A percentile compares a stretch with the other conserved stretches of the same genome.
Evolutionary conservation across 2,113 vertebrate genomes (phyloP).

Genomic region (Vidua macroura): DNA sequence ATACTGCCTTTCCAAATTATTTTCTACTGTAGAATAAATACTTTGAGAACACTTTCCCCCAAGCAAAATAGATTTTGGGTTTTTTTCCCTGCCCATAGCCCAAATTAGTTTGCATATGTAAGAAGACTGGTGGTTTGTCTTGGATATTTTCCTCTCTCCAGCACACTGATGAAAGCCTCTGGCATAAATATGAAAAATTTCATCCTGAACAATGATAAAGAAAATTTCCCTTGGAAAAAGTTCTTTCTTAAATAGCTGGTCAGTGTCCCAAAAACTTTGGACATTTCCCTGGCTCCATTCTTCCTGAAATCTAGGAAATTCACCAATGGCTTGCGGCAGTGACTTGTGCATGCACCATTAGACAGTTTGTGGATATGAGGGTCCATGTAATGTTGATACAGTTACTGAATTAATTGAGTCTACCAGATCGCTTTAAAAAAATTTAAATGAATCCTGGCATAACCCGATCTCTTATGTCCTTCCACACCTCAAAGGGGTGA

Average conservation of each 20-base stretch:
- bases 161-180: background rate
- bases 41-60: background rate
- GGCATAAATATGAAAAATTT: background rate
- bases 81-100: background rate
- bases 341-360: background rate
- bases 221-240: background rate
- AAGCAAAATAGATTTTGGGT: background rate
- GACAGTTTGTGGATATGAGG: background rate
- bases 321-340: background rate
- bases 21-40: background rate
- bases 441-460: background rate
- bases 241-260: background rate
- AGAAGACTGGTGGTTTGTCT: background rate
- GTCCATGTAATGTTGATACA: background rate
- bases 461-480: background rate
- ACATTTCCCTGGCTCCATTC: background rate
- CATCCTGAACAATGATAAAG: background rate
- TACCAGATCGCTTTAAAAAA: background rate
- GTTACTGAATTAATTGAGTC: background rate
- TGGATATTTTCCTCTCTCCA: background rate
- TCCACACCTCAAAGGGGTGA: background rate
- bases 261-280: background rate
- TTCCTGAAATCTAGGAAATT: background rate
- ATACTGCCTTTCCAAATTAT: background rate
- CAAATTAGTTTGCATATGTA: background rate